Base-by-base conservation (phyloP, 2,888 invertebrate genomes). In the Meiosimyza decipiens region DNA sequence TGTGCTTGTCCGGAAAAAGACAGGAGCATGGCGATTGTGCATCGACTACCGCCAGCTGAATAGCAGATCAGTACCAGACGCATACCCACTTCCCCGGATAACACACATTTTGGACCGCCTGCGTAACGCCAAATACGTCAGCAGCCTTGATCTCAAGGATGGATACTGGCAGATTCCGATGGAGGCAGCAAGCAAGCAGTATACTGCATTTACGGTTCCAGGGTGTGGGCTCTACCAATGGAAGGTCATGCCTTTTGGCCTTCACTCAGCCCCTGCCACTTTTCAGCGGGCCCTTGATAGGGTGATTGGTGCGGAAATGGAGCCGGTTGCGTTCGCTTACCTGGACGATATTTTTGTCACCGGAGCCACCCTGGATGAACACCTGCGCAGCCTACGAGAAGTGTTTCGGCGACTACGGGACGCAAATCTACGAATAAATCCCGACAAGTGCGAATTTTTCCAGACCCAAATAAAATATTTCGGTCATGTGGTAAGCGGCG, bases 101-200 rank as follows among this genome's bases (percentile, higher is more conserved):
- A 71, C 59, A 4, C 40, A 67, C 0, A 72, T 74, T 1, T n/a
- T 72, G 4, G 74, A 74, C 6, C 70, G 67, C 2, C 12, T 74
- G 1, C 52, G 63, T 7, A 63, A 72, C 6, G 71, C 72, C 1
- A 72, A 64, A 7, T 74, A 64, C 12, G 64, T 74, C 0, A 63
- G 57, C 13, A 59, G 62, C 0, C 12, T 72, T 1, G 72, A 22
- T 22, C 22, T 22, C 22, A 22, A 22, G 22, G 22, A 71, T 16
- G 74, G 74, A 2, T 74, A 74, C 11, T 73, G 73, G 71, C 73
- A 73, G 18, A 72, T 73, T 15, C 72, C 71, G 0, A 55, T 75
- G 3, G 52, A 33, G 4, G 15, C 13, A 4, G 2, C 57, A 0
- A 59, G 57, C 1, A 60, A 57, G 64, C 40, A 9, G 1, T 71